Conservation (phyloP, 2,113 vertebrate genomes). For the Chiloscyllium plagiosum region DNA sequence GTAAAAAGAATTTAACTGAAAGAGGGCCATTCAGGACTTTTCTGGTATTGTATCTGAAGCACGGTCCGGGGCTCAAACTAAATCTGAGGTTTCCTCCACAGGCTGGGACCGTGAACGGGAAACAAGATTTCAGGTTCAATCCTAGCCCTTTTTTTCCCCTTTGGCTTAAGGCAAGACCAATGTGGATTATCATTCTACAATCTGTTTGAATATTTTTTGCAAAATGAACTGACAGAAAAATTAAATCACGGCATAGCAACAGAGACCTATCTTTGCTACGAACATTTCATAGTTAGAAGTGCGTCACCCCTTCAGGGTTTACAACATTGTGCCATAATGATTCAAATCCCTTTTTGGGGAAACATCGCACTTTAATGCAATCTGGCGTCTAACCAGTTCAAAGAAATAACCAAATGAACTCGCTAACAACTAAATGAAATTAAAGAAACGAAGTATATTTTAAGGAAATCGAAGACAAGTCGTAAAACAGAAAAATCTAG, state of each 20-base stretch:
- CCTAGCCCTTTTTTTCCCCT: not conserved
- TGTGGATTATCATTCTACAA: not conserved
- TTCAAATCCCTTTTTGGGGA: not conserved
- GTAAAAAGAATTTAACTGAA: not conserved
- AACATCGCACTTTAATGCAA: not conserved
- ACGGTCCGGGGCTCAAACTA: not conserved
- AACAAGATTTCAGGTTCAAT: not conserved
- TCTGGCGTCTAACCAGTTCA: too few species aligned
- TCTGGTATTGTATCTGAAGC: not conserved
- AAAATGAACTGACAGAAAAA: not conserved
- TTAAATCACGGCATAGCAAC: not conserved
- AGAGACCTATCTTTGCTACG: not conserved
- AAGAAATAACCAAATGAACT: not conserved
- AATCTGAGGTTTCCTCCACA: not conserved
- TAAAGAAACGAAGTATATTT: not conserved
- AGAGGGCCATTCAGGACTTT: not conserved
- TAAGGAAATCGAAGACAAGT: not conserved
- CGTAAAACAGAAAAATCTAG: not conserved
- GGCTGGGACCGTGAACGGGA: not conserved
- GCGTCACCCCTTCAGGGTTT: not conserved
- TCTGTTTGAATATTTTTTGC: not conserved
- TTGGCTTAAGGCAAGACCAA: not conserved
- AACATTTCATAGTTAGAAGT: conserved; percentile 5
- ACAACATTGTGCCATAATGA: not conserved
- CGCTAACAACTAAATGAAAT: not conserved